Percentiles rank a stretch among this genome's conserved stretches.
These are phyloP conservation scores for Spodoptera picta DNA, from an alignment of 2,888 invertebrate genomes.

Conservation along the genomic window DNA sequence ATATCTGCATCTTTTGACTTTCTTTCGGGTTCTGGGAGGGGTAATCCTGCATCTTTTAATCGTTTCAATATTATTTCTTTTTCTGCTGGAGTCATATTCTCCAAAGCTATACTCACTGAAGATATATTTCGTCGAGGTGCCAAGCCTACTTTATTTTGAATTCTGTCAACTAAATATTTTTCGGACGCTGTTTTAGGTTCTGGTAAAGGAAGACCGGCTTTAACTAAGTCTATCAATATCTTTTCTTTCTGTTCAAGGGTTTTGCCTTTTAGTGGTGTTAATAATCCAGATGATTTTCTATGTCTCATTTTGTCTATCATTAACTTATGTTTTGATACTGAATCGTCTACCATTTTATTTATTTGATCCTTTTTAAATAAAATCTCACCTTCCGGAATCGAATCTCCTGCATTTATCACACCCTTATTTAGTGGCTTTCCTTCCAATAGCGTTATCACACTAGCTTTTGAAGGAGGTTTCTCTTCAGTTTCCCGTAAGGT, in stretches of 20 bases:
- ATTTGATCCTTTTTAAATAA: conserved; percentile 50
- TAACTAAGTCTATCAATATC: conserved; percentile 10
- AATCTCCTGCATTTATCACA: conserved; percentile 19
- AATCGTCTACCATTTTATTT: conserved; percentile 34
- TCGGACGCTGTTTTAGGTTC: conserved; percentile 28
- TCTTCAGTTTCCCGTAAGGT: conserved; percentile 48
- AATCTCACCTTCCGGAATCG: conserved; percentile 33
- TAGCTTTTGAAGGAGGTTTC: conserved; percentile 55
- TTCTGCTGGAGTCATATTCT: conserved; percentile 9
- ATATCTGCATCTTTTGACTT: no score
- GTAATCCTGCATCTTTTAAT: no score
- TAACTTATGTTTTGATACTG: conserved; percentile 20
- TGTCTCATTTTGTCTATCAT: conserved; percentile 42
- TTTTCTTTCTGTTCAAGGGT: conserved; percentile 16
- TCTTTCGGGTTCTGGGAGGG: no score
- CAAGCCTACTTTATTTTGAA: conserved; percentile 20
- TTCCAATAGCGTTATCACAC: conserved; percentile 52
- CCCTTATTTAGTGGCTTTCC: conserved; percentile 18
- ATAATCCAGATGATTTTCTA: conserved; percentile 43
- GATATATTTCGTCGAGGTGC: conserved; percentile 19
- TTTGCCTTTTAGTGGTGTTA: conserved; percentile 27
- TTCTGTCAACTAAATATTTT: conserved; percentile 14
- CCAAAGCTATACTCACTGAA: not conserved
- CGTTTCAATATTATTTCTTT: conserved; percentile 19
- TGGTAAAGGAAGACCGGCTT: conserved; percentile 26